Evolutionary conservation across 2,797 vertebrate genomes (phyloP).

Genomic region (Buphagus erythrorhynchus): DNA sequence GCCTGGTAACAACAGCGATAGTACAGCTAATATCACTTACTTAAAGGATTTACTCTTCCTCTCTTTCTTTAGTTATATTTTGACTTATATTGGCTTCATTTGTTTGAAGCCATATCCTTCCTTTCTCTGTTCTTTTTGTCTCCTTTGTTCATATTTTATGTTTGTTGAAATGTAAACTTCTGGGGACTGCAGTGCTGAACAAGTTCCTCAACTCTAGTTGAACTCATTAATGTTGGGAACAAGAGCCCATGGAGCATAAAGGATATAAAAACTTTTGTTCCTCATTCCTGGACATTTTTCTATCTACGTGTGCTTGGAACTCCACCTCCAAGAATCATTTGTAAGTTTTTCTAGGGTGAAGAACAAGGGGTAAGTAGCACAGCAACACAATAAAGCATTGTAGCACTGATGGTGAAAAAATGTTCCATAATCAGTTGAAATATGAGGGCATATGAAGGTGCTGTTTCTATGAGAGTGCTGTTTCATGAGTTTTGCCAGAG

Average conservation of each 20-base stretch:
- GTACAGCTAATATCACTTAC: constrained; percentile 18
- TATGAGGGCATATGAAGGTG: background rate
- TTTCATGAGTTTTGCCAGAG: background rate
- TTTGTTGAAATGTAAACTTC: constrained; percentile 65
- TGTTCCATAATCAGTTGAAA: background rate
- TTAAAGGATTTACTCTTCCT: constrained; percentile 61
- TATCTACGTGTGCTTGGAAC: background rate
- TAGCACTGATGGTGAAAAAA: background rate
- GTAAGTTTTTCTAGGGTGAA: background rate
- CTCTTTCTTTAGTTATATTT: constrained; percentile 56
- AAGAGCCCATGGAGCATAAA: background rate
- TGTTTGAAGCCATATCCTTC: constrained; percentile 63
- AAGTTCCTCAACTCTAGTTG: constrained; percentile 44
- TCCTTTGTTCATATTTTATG: constrained; percentile 54
- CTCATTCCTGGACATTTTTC: background rate
- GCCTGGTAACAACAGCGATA: too few species aligned
- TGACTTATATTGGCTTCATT: constrained; percentile 43
- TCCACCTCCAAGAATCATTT: background rate
- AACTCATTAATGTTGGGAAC: constrained; percentile 41
- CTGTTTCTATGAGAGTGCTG: background rate
- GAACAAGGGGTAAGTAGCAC: background rate
- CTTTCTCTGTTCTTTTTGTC: constrained; percentile 59
- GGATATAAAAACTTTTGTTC: background rate
- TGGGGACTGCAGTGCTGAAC: background rate
- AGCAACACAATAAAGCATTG: background rate